These are phyloP conservation scores for Anthoscopus minutus DNA, from an alignment of 2,113 vertebrate genomes.

Conservation along the genomic window DNA sequence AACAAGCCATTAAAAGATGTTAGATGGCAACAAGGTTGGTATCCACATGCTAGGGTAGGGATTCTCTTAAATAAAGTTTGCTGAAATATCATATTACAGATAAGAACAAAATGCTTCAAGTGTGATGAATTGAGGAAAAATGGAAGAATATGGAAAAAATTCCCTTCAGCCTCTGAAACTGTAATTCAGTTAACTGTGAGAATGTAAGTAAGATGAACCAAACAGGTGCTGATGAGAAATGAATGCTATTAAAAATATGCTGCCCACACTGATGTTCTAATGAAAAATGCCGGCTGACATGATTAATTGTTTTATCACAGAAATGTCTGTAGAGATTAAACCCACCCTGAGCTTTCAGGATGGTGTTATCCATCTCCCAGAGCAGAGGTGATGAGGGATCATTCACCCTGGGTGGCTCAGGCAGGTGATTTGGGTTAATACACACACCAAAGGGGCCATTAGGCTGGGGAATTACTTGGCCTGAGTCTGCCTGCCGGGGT, in stretches of 20 bases:
- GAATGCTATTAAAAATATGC: conserved; percentile 27
- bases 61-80: background rate
- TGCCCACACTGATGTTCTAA: conserved; percentile 13
- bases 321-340: background rate
- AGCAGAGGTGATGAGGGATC: conserved; percentile 1
- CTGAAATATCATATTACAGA: background rate
- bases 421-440: conserved; percentile 6
- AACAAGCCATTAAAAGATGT: background rate
- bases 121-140: background rate
- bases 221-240: conserved; percentile 23
- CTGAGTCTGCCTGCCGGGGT: background rate
- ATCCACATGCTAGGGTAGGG: background rate
- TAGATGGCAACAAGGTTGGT: background rate
- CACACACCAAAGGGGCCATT: background rate
- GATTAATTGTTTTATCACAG: conserved; percentile 30
- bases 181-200: background rate
- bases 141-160: background rate
- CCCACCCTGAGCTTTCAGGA: background rate
- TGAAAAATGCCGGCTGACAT: conserved; percentile 15
- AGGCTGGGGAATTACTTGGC: background rate
- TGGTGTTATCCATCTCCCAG: background rate
- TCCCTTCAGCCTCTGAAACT: background rate
- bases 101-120: background rate
- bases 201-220: background rate
- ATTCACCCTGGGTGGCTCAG: background rate